Base-by-base conservation (phyloP, 2,888 invertebrate genomes). In the Drosophila maculinotata region DNA sequence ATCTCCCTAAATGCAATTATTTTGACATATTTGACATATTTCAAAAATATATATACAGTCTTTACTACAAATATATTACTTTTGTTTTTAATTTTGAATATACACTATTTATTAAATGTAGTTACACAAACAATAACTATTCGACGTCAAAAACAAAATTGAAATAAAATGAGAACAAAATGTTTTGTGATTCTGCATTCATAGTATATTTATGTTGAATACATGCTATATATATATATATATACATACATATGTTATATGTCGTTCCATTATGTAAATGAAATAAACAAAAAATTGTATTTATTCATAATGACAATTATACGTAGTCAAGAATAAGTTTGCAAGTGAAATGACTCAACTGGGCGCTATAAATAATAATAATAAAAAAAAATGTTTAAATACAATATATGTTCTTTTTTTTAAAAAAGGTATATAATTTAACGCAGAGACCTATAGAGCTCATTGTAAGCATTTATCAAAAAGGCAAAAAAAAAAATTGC, bases 281-380 rank as follows among this genome's bases (percentile, higher is more conserved):
- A 63, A 56, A 31, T 71, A 42, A 65, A 51, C 56, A 69, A 73
- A 57, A n/a, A 62, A 39, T 26, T 58, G 20, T 39, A 60, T 72
- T 79, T 82, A 72, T 60, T 75, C 44, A 45, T 39, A 56, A 48
- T 54, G 59, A 72, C 58, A 65, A 28, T 58, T 58, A 57, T 35
- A 39, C 42, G 23, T 52, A 59, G 67, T 70, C 73, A 72, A 44
- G 49, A 31, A 45, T 42, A 53, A 28, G 41, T 62, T 33, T 53
- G 62, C 62, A 69, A 45, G 51, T 36, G 51, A 66, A 67, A 76
- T 82, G 79, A 82, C 83, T 78, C 52, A 76, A 58, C 69, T 66
- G 76, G 83, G 79, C 68, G 69, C 77, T 77, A 77, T 60, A 62
- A 60, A 51, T 56, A 73, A 54, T 51, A 51, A 49, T 44, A 31